Evolutionary conservation across 2,113 vertebrate genomes (phyloP), one percentile per base, ranked within the genome.

Genomic region (Sander lucioperca): DNA sequence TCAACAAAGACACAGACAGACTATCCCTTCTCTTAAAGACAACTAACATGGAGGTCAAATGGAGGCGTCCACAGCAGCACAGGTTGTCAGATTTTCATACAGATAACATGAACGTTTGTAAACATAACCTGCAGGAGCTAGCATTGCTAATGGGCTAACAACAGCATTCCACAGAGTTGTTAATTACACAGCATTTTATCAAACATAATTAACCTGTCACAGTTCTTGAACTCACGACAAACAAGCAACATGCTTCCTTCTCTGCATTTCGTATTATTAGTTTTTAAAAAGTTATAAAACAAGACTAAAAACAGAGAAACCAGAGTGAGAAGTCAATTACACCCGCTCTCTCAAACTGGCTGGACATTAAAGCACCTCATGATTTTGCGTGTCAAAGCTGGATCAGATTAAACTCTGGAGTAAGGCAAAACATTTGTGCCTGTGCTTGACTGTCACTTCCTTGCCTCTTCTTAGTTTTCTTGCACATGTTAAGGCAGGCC

Each of bases 1-100:
- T 81, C 71, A 76, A 77, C 58, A 82, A 19, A 77, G 43, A 74
- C 12, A 30, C 16, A 70, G 48, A 70, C 43, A 18, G 50, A 74
- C 71, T 48, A 45, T 64, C 25, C 39, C 45, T 25, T 23, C 19
- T 50, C 54, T 12, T 23, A 57, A 48, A 74, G 51, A 70, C 30
- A 74, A 27, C 39, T 50, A n/a, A n/a, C 66, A 72, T 43, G 39
- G 78, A 68, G 67, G 54, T 57, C 56, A 30, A 61, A 75, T 33
- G 18, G 43, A 62, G 39, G 56, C 30, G 2, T 71, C 65, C 21
- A 50, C 64, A 23, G 39, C 66, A 62, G 48, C 36, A 13, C 47
- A 72, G 69, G 30, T 53, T 58, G 53, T 76, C 45, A 48, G 54
- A 48, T 12, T 67, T 16, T 48, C 51, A 11, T 33, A 33, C 30